A percentile compares a stretch with the other conserved stretches of the same genome.
Conservation (phyloP, 1,140 invertebrate genomes). For the Atta cephalotes region DNA sequence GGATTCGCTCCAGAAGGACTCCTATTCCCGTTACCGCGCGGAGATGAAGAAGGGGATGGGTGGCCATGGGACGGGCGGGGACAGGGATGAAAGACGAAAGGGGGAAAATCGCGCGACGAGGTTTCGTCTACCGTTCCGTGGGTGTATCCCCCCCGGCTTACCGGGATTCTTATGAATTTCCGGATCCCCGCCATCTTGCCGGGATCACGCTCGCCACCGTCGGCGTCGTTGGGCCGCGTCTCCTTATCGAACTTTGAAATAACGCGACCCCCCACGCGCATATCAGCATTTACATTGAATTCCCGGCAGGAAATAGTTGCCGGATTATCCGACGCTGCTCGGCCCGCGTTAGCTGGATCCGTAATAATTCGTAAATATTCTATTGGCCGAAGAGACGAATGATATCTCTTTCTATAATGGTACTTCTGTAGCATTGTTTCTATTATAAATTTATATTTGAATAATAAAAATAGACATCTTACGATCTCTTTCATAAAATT, state of each 20-base stretch:
- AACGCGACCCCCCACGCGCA: slow-evolving; percentile 45
- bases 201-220: slow-evolving; percentile 43
- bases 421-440: background rate
- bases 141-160: slow-evolving; percentile 62
- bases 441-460: slow-evolving; percentile 24
- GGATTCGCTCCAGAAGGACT: slow-evolving; percentile 69
- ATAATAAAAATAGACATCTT: background rate
- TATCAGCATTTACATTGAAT: slow-evolving; percentile 65
- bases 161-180: slow-evolving; percentile 72
- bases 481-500: background rate
- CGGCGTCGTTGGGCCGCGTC: slow-evolving; percentile 38
- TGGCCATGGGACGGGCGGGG: slow-evolving; percentile 7
- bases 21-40: slow-evolving; percentile 62
- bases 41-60: slow-evolving; percentile 17
- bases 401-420: background rate
- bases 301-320: slow-evolving; percentile 57
- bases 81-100: slow-evolving; percentile 45
- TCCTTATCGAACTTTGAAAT: slow-evolving; percentile 66
- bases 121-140: slow-evolving; percentile 48
- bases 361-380: slow-evolving; percentile 60
- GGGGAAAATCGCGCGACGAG: slow-evolving; percentile 54
- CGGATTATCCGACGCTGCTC: slow-evolving; percentile 37
- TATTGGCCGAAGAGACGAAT: background rate
- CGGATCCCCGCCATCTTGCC: slow-evolving; percentile 67
- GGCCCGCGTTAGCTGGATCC: background rate